phyloP scores from a whole-genome alignment of 2,888 invertebrate genomes.

The Harpalus rubripes region DNA sequence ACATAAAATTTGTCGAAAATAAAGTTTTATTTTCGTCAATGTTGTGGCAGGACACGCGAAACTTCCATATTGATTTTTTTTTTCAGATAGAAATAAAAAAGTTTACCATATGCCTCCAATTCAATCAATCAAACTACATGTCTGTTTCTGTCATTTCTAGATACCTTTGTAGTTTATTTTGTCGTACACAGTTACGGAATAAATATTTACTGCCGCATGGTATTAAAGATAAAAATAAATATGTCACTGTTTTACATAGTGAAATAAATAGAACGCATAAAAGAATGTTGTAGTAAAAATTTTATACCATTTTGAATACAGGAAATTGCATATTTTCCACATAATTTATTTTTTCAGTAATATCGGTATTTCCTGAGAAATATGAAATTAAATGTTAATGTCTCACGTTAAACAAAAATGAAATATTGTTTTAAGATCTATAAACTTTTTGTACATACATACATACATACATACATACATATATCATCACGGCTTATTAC shows the following conservation, averaged over 20 bases:
- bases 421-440: conserved; percentile 25
- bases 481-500: too few species aligned
- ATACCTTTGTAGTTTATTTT: conserved; percentile 3
- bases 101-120: neutral
- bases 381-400: neutral
- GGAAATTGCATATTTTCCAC: conserved; percentile 1
- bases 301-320: neutral
- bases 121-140: neutral
- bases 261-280: neutral
- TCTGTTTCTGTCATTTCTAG: neutral
- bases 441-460: too few species aligned
- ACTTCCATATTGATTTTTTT: conserved; percentile 1
- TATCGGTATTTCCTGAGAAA: neutral
- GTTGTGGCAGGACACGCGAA: neutral
- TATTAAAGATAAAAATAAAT: conserved; percentile 1
- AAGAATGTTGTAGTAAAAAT: neutral
- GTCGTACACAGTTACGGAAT: neutral
- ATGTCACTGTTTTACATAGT: neutral
- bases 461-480: too few species aligned
- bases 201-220: neutral
- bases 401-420: neutral
- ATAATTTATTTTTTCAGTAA: neutral
- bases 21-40: neutral
- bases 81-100: neutral
- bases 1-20: too few species aligned